Conservation (phyloP, 1,140 invertebrate genomes). For the Hyphantria cunea region DNA sequence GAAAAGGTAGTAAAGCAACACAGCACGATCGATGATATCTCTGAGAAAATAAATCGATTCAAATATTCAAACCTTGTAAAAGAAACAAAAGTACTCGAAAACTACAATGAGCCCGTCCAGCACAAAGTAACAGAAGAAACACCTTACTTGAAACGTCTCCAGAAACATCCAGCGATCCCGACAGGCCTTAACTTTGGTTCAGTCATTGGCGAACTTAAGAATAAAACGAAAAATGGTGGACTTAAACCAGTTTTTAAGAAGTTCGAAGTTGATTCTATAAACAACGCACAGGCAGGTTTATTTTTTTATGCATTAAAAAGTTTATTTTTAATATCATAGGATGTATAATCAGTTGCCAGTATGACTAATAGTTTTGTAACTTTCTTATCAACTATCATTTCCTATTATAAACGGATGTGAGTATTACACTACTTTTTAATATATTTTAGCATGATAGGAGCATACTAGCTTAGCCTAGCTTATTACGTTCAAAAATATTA, state of each 20-base stretch:
- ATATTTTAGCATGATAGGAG: too few relatives aligned
- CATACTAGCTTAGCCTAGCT: too few relatives aligned
- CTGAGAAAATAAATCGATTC: constrained; percentile 41
- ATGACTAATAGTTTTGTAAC: constrained; percentile 1
- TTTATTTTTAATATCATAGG: too few relatives aligned
- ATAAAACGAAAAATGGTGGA: constrained; percentile 65
- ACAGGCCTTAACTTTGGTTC: constrained; percentile 72
- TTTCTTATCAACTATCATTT: too few relatives aligned
- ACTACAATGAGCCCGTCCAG: constrained; percentile 15
- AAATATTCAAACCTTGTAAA: constrained; percentile 33
- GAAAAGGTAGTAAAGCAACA: constrained; percentile 42
- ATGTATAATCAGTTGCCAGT: constrained; percentile 1
- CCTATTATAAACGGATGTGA: too few relatives aligned
- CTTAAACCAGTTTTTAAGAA: constrained; percentile 76
- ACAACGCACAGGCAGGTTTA: constrained; percentile 58
- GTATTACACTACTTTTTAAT: too few relatives aligned
- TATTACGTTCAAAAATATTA: too few relatives aligned
- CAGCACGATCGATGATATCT: constrained; percentile 44
- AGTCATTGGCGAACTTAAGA: constrained; percentile 73
- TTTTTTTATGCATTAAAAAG: constrained; percentile 5
- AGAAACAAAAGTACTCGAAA: constrained; percentile 9
- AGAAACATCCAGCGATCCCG: constrained; percentile 62
- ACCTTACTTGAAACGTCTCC: constrained; percentile 57
- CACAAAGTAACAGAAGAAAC: constrained; percentile 45
- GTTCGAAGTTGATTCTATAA: constrained; percentile 58